Evolutionary conservation across 2,797 vertebrate genomes (phyloP), one percentile per base, ranked within the genome.

Genomic region (Clarias laeviceps): DNA sequence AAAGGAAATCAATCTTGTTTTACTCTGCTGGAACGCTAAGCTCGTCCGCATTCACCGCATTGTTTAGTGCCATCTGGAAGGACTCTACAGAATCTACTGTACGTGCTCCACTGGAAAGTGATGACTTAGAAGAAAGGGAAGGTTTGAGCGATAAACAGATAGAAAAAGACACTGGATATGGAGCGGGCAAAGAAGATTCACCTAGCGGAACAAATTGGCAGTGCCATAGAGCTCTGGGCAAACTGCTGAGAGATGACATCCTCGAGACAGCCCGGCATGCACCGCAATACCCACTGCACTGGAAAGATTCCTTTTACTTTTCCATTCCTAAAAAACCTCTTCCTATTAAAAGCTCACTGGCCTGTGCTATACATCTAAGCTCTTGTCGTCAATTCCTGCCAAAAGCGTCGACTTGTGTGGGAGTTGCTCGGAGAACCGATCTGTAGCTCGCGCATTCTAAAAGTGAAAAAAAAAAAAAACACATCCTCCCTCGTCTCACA

Each of bases 1-100:
- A 94, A 93, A 95, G 92, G 92, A 95, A 95, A 96, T 95, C 94
- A 94, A 95, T 95, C 94, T 94, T 94, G 92, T 94, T 94, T 94
- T 94, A 84, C 77, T 85, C 70, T 77, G 80, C 69, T 82, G 76
- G 74, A 87, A 83, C 22, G 74, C 74, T 76, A 50, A 17, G 73
- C 62, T 54, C 50, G 70, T 79, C 90, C 92, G 89, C 87, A 89
- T 90, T 69, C 65, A 32, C n/a, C 24, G 3, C 66, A 29, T 91
- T 93, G 92, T 92, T 93, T 90, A 87, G 90, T 92, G 90, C 92
- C 93, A 95, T 94, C 94, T 94, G 94, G 93, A 94, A 93, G 93
- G 86, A 89, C 89, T 93, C 91, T 91, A 91, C 90, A 92, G 91
- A 91, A 89, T 90, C 92, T 90, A 80, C 32, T 1, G 32, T 34